Base-by-base conservation (phyloP, 92 coral and sea anemone genomes). In the Hydrozoanthus gracilis region DNA sequence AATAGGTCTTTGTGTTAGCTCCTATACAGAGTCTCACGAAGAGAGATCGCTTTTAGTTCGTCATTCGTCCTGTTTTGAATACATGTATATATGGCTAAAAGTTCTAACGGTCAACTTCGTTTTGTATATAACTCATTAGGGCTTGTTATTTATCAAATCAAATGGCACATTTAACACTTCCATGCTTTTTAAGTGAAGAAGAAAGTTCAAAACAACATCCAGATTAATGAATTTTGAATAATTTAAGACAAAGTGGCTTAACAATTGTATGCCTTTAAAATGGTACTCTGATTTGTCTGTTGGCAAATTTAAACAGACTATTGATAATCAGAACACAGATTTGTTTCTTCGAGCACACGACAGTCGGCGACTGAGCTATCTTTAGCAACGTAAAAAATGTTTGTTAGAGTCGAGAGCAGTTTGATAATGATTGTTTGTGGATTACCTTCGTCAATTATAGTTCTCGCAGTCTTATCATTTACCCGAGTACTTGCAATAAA, bases 221-320 rank as follows among this genome's bases (percentile, higher is more conserved):
- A 16, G 51, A 48, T 49, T 66, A 48, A 51, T n/a, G 70, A 11
- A 17, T 52, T 47, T 8, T 80, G 66, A 80, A 65, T 80, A 13
- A 65, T 64, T 80, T 66, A 65, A 48, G 48, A 65, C 74, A 80
- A 80, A 80, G 85, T 80, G 52, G 61, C 73, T 80, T 45, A 80
- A 80, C 74, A 80, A 15, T 66, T 80, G 48, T 80, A 48, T 49
- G 13, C 20, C 51, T 76, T 54, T 76, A 76, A 54, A 76, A 76
- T 20, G 78, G 49, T 27, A 51, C 44, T 54, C 82, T 76, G 46
- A 80, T 52, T 64, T 80, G 44, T 64, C n/a, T 16, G 69, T 35
- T 18, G 56, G 16, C 58, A 66, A 64, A 47, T 80, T 65, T 49
- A 49, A 80, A 80, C 72, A 62, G 64, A 62, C 69, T 44, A 48